phyloP scores from a whole-genome alignment of 2,888 invertebrate species.

The Thera obeliscata region DNA sequence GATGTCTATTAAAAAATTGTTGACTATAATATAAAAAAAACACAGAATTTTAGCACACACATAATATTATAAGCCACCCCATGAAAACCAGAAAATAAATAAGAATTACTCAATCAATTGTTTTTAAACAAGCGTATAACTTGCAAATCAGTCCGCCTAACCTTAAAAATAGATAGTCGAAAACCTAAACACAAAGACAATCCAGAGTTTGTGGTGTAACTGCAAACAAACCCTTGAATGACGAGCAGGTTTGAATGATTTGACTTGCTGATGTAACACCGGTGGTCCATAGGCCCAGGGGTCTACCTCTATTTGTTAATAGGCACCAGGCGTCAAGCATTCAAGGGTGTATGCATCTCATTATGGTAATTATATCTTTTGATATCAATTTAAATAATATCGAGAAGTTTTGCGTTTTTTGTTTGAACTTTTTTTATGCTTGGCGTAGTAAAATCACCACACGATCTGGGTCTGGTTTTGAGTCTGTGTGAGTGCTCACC shows the following conservation, averaged over 20 bases:
- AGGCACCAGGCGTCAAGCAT: conserved; percentile 51
- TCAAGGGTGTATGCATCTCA: conserved; percentile 42
- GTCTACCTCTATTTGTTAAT: conserved; percentile 68
- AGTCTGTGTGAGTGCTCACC: too few relatives aligned
- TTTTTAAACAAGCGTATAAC: too few relatives aligned
- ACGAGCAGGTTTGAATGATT: conserved; percentile 66
- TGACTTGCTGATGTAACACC: conserved; percentile 76
- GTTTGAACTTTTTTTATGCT: too few relatives aligned
- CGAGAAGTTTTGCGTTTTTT: neutral
- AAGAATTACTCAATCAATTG: too few relatives aligned
- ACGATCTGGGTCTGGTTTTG: too few relatives aligned
- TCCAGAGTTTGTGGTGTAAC: conserved; percentile 9
- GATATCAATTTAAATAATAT: neutral
- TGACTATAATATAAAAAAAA: too few relatives aligned
- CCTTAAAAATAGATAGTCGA: neutral
- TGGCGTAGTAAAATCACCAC: too few relatives aligned
- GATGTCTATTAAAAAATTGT: too few relatives aligned
- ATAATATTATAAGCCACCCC: too few relatives aligned
- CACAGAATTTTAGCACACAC: too few relatives aligned
- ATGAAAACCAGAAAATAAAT: too few relatives aligned
- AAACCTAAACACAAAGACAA: conserved; percentile 7
- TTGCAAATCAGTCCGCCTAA: too few relatives aligned
- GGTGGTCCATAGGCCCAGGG: conserved; percentile 65
- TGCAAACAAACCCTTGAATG: conserved; percentile 55
- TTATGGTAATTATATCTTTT: conserved; percentile 46